These are phyloP conservation scores for Mesorhabditis belari DNA, from an alignment of 2,888 invertebrate genomes.

Conservation along the genomic window DNA sequence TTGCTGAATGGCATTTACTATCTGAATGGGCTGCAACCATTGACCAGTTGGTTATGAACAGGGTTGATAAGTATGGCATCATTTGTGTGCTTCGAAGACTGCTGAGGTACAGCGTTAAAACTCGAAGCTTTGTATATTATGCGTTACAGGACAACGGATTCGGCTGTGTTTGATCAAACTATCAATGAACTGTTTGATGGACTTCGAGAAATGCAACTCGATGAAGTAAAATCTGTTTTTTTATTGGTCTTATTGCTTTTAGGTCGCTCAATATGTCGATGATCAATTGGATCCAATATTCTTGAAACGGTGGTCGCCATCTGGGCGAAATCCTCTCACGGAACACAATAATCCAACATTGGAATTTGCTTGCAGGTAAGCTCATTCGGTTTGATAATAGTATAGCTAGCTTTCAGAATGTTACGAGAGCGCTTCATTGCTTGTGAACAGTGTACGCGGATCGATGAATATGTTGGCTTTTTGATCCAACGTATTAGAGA, in stretches of 20 bases:
- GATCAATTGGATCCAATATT: background rate
- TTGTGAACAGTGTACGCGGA: conserved; percentile 3
- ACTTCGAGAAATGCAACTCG: conserved; percentile 16
- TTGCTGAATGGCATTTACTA: conserved; percentile 17
- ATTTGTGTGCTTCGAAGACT: conserved; percentile 13
- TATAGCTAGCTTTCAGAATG: background rate
- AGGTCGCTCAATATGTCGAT: background rate
- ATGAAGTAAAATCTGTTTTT: conserved; percentile 2
- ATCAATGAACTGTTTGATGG: conserved; percentile 14
- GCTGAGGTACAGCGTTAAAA: conserved; percentile 4
- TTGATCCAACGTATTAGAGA: background rate
- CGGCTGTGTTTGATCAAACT: conserved; percentile 11
- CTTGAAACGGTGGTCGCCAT: conserved; percentile 19
- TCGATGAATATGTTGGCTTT: conserved; percentile 17
- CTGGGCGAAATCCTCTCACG: conserved; percentile 8
- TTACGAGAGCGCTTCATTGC: conserved; percentile 12
- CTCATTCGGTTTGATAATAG: background rate
- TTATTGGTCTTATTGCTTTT: background rate
- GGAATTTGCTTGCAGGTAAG: conserved; percentile 9
- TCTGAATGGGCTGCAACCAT: conserved; percentile 13
- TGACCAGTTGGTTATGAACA: conserved; percentile 10
- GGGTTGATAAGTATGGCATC: conserved; percentile 15
- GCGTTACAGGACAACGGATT: conserved; percentile 10
- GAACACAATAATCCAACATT: conserved; percentile 19
- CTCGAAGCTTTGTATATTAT: background rate